Conservation (phyloP, 1,140 invertebrate genomes). For the Drosophila pruinosa region DNA sequence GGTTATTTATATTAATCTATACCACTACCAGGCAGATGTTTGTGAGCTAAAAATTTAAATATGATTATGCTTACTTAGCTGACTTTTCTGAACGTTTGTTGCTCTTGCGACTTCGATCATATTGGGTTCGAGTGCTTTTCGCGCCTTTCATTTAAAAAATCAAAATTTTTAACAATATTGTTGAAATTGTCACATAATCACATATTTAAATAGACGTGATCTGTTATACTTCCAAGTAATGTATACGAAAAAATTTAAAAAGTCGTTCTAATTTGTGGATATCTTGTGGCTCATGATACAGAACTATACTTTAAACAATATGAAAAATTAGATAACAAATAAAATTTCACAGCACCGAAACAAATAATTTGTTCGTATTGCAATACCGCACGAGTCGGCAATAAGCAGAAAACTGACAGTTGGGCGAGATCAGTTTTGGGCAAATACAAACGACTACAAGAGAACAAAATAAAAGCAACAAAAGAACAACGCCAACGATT, state of each 20-base stretch:
- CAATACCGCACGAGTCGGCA: constrained; percentile 72
- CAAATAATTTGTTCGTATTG: constrained; percentile 28
- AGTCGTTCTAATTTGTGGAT: constrained; percentile 9
- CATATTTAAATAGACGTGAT: constrained; percentile 3
- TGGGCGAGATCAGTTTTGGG: constrained; percentile 81
- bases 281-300: constrained; percentile 19
- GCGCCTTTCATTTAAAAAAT: constrained; percentile 70
- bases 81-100: constrained; percentile 75
- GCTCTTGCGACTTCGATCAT: constrained; percentile 71
- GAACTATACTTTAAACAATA: constrained; percentile 17
- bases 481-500: constrained; percentile 68
- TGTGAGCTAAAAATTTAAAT: constrained; percentile 16
- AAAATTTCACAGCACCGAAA: constrained; percentile 49
- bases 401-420: constrained; percentile 78
- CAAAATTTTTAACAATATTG: constrained; percentile 1
- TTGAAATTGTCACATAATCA: constrained; percentile 28
- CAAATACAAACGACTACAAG: constrained; percentile 73
- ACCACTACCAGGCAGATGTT: constrained; percentile 50
- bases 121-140: constrained; percentile 65
- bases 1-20: constrained; percentile 64
- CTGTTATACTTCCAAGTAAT: background rate
- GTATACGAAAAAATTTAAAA: background rate
- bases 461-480: constrained; percentile 44
- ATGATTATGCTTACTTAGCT: constrained; percentile 63
- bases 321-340: constrained; percentile 68